A percentile compares a stretch with the other conserved stretches of the same genome.
Evolutionary conservation across 2,888 invertebrate genomes (phyloP).

Genomic region (Scaptomyza flava): DNA sequence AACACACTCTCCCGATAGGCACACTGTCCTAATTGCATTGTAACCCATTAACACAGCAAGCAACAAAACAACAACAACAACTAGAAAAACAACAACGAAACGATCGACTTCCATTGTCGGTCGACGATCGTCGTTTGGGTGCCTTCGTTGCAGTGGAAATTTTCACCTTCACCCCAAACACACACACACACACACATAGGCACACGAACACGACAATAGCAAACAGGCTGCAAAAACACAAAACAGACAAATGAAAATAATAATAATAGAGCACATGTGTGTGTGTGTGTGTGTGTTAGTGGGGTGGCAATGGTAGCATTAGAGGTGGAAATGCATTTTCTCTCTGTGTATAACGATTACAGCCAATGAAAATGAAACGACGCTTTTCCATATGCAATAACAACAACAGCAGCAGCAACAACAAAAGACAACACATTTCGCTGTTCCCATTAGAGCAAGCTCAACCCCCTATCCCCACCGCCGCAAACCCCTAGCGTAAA

Average conservation of each 20-base stretch:
- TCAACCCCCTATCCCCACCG: not conserved
- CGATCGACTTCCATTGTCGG: conserved; percentile 62
- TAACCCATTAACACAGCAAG: conserved; percentile 72
- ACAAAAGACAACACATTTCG: conserved; percentile 50
- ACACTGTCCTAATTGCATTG: conserved; percentile 75
- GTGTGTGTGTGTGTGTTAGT: conserved; percentile 4
- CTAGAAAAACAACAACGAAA: conserved; percentile 12
- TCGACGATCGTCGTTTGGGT: conserved; percentile 55
- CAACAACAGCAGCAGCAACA: conserved; percentile 21
- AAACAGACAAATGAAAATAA: conserved; percentile 40
- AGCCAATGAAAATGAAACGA: conserved; percentile 63
- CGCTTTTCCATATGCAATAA: conserved; percentile 51
- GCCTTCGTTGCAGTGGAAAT: conserved; percentile 40
- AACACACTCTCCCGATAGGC: conserved; percentile 36
- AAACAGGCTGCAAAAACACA: conserved; percentile 36
- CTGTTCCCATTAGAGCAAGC: conserved; percentile 51
- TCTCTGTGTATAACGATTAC: conserved; percentile 41
- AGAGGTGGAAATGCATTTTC: conserved; percentile 41
- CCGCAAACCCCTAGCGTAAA: conserved; percentile 1
- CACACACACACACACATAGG: conserved; percentile 27
- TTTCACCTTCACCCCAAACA: conserved; percentile 74
- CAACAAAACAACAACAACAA: conserved; percentile 39
- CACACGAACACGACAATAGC: not conserved
- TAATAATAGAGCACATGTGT: conserved; percentile 51
- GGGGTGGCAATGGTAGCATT: conserved; percentile 18